Conservation (phyloP, 2,888 invertebrate species). For the Phyllotreta striolata region DNA sequence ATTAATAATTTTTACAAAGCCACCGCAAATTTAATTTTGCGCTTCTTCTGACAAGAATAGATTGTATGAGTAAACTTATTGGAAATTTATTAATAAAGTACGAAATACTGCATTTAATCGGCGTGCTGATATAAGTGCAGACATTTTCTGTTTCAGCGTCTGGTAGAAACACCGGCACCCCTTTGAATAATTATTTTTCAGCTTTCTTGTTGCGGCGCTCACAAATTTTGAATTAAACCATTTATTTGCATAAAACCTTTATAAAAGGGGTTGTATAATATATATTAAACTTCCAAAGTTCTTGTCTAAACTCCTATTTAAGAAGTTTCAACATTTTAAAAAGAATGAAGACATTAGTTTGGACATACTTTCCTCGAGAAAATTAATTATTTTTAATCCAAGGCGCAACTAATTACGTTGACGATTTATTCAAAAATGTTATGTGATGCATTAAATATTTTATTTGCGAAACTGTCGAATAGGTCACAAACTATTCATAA, state of each 20-base stretch:
- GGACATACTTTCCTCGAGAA: conserved; percentile 29
- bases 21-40: not conserved
- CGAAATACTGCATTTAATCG: not conserved
- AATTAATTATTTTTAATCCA: conserved; percentile 11
- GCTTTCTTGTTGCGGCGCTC: conserved; percentile 44
- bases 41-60: conserved; percentile 9
- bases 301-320: conserved; percentile 41
- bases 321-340: conserved; percentile 40
- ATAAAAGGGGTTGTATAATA: conserved; percentile 43
- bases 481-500: too few species aligned
- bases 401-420: too few species aligned
- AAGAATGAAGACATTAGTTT: conserved; percentile 37
- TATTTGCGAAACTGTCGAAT: too few species aligned
- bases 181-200: conserved; percentile 48
- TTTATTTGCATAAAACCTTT: conserved; percentile 48
- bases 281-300: conserved; percentile 41
- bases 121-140: conserved; percentile 5
- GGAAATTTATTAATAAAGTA: conserved; percentile 6
- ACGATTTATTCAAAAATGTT: not conserved
- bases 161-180: conserved; percentile 29
- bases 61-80: not conserved
- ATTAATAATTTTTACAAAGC: not conserved
- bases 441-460: too few species aligned
- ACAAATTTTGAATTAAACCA: conserved; percentile 47
- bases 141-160: conserved; percentile 30